phyloP scores from a whole-genome alignment of 2,888 invertebrate species.

The Pollenia amentaria region DNA sequence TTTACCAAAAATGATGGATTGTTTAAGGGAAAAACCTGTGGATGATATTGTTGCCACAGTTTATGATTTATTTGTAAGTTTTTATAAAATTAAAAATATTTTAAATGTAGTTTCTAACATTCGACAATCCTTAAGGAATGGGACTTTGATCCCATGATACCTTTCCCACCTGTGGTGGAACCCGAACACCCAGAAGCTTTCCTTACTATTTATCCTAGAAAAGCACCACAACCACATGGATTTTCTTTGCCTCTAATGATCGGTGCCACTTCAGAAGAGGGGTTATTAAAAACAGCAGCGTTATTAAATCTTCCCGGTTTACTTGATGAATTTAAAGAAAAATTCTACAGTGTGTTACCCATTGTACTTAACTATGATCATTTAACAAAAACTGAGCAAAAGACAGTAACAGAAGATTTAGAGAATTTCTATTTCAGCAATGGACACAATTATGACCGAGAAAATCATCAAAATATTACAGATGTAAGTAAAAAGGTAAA shows the following conservation, averaged over 20 bases:
- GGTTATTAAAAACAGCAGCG: slow-evolving; percentile 87
- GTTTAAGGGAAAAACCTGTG: slow-evolving; percentile 87
- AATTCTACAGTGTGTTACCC: slow-evolving; percentile 87
- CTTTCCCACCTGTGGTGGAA: slow-evolving; percentile 91
- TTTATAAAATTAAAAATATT: neutral
- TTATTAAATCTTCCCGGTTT: slow-evolving; percentile 85
- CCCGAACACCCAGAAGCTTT: slow-evolving; percentile 89
- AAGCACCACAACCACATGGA: slow-evolving; percentile 80
- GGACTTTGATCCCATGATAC: slow-evolving; percentile 92
- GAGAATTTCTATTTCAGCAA: slow-evolving; percentile 87
- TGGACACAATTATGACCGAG: slow-evolving; percentile 83
- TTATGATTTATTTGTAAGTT: slow-evolving; percentile 88
- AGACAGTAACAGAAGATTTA: slow-evolving; percentile 86
- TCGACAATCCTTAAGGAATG: slow-evolving; percentile 86
- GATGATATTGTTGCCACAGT: slow-evolving; percentile 88
- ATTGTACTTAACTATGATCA: slow-evolving; percentile 88
- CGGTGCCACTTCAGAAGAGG: slow-evolving; percentile 90
- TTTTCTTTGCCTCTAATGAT: slow-evolving; percentile 88
- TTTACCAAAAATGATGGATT: slow-evolving; percentile 86
- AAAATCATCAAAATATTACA: slow-evolving; percentile 86
- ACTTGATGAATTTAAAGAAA: slow-evolving; percentile 86
- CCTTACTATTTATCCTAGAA: slow-evolving; percentile 87
- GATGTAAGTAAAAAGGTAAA: slow-evolving; percentile 85
- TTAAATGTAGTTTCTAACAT: neutral
- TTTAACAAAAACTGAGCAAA: slow-evolving; percentile 84